Evolutionary conservation across 2,113 vertebrate genomes (phyloP).

Genomic region (Pseudorasbora parva): DNA sequence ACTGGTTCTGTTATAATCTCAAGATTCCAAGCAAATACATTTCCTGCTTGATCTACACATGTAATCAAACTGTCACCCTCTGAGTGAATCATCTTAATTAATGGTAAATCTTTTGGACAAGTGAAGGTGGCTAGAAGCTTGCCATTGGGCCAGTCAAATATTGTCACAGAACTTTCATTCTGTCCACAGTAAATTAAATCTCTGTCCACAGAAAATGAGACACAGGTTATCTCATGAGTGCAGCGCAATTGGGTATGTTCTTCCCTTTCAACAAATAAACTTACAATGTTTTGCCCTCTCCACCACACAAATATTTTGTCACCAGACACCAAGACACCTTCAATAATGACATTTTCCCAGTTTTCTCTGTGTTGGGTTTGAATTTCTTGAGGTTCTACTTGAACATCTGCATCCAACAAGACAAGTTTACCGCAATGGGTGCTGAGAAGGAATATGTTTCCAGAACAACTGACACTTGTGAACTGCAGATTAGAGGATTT

Average conservation of each 20-base stretch:
- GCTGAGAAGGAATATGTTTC: conserved; percentile 67
- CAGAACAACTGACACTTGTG: conserved; percentile 64
- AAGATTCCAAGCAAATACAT: conserved; percentile 72
- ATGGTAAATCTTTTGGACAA: conserved; percentile 53
- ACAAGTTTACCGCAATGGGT: conserved; percentile 67
- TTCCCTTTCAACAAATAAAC: conserved; percentile 64
- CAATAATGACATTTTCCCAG: background rate
- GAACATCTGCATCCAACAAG: conserved; percentile 64
- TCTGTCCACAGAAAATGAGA: conserved; percentile 63
- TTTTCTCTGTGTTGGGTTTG: conserved; percentile 43
- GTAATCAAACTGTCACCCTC: conserved; percentile 61
- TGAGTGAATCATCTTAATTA: conserved; percentile 64
- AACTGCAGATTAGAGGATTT: conserved; percentile 64
- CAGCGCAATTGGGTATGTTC: conserved; percentile 63
- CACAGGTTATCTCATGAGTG: conserved; percentile 67
- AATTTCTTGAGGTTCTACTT: conserved; percentile 65
- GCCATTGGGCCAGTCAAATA: conserved; percentile 67
- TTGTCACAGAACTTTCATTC: conserved; percentile 65
- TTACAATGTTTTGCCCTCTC: conserved; percentile 59
- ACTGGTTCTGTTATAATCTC: conserved; percentile 55
- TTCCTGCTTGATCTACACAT: conserved; percentile 72
- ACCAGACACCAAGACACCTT: conserved; percentile 60
- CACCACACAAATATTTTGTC: conserved; percentile 71
- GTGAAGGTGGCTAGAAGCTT: conserved; percentile 59
- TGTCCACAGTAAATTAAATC: conserved; percentile 74